These are phyloP conservation scores for Takifugu ocellatus DNA, from an alignment of 2,797 vertebrate genomes.

Conservation along the genomic window DNA sequence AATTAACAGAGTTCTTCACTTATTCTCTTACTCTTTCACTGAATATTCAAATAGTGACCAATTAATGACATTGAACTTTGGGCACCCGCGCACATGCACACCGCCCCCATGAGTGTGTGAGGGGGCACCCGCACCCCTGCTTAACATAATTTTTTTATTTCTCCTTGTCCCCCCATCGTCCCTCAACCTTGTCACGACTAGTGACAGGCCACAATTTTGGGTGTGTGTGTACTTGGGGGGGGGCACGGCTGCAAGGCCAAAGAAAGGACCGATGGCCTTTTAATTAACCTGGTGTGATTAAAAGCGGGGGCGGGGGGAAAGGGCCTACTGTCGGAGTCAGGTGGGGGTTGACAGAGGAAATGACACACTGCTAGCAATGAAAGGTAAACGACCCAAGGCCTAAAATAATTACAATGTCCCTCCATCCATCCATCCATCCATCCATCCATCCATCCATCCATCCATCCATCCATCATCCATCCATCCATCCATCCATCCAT, in stretches of 20 bases:
- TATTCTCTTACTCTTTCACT: conserved; percentile 18
- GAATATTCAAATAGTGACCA: conserved; percentile 87
- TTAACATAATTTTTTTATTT: conserved; percentile 40
- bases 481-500: too few species aligned
- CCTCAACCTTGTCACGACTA: conserved; percentile 35
- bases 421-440: too few species aligned
- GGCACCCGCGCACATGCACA: conserved; percentile 54
- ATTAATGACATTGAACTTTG: conserved; percentile 88
- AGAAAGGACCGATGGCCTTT: conserved; percentile 77
- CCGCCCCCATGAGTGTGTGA: background rate
- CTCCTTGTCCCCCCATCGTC: conserved; percentile 57
- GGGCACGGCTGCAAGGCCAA: conserved; percentile 58
- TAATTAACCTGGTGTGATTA: conserved; percentile 87
- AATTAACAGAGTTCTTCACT: conserved; percentile 83
- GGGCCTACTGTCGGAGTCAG: conserved; percentile 38
- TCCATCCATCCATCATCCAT: too few species aligned
- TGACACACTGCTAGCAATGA: conserved; percentile 32
- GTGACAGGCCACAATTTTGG: conserved; percentile 60
- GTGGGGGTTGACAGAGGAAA: conserved; percentile 52
- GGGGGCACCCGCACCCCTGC: conserved; percentile 9
- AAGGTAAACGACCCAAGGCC: conserved; percentile 12
- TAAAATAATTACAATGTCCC: too few species aligned
- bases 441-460: too few species aligned
- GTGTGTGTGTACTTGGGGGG: conserved; percentile 50
- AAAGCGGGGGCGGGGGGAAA: conserved; percentile 59